Percentiles rank a stretch among this genome's conserved stretches.
Conservation (phyloP, 2,888 invertebrate species). For the Dicroscelio sp. region DNA sequence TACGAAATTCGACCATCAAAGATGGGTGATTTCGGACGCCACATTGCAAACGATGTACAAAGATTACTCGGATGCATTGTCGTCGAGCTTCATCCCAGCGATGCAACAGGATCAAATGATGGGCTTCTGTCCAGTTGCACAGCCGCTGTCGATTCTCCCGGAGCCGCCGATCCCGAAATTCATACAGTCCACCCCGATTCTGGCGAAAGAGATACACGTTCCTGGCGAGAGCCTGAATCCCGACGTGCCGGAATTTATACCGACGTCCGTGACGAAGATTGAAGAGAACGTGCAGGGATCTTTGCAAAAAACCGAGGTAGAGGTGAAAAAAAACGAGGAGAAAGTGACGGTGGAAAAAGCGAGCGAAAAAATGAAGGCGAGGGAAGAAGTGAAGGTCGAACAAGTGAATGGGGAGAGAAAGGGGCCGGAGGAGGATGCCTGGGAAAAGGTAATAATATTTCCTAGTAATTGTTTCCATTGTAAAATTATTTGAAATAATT, state of each 20-base stretch:
- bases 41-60: constrained; percentile 80
- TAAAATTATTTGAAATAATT: not conserved
- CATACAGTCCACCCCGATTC: constrained; percentile 90
- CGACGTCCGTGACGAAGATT: constrained; percentile 90
- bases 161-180: constrained; percentile 95
- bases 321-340: constrained; percentile 82
- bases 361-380: too few species aligned
- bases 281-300: constrained; percentile 4
- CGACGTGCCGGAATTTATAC: constrained; percentile 97
- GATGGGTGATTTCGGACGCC: constrained; percentile 97
- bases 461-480: not conserved
- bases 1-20: constrained; percentile 95
- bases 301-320: not conserved
- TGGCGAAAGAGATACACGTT: constrained; percentile 87
- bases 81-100: not conserved
- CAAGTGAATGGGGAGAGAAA: constrained; percentile 57
- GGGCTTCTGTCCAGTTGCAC: constrained; percentile 92
- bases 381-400: too few species aligned
- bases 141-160: constrained; percentile 94
- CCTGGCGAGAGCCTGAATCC: constrained; percentile 95
- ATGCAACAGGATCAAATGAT: constrained; percentile 13
- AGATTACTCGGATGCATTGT: not conserved
- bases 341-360: constrained; percentile 87
- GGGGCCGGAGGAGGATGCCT: constrained; percentile 91
- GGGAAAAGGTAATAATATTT: constrained; percentile 93